Base-by-base conservation (phyloP, 1,140 invertebrate genomes). In the Drosophila lacertosa region DNA sequence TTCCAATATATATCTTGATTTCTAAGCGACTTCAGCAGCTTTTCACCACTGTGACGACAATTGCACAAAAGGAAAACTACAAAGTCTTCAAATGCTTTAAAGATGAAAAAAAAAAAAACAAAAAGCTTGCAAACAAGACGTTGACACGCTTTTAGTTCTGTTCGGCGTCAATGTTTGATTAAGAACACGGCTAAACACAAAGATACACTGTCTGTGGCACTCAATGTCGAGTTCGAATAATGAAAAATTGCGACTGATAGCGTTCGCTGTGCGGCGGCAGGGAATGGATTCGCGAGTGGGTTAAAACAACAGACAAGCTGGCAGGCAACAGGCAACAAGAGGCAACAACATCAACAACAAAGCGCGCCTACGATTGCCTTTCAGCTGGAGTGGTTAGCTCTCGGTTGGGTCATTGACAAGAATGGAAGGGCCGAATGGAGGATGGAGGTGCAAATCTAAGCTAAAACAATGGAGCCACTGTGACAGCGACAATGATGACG, bases 191-290 rank as follows among this genome's bases (percentile, higher is more conserved):
- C 16, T 42, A n/a, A n/a, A 11, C 44, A 29, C 24, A 29, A 6
- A 13, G 3, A 24, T 20, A 16, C 32, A 66, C 37, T 33, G 13
- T 62, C 47, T 24, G 33, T 7, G 37, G 20, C 66, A 29, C 37
- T 29, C 44, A 22, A 15, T 53, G 44, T 26, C 22, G 32, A 18
- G 35, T 53, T 64, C 54, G 58, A 69, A 72, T 83, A 83, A 84
- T 83, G 72, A 83, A 84, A 83, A 79, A 50, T 80, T 79, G 71
- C 67, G 45, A 84, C 66, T 82, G 70, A 74, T 66, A 81, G 69
- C 53, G 57, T 57, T 22, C 55, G 42, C 33, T 39, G 45, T 55
- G 15, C 11, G 29, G 16, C 13, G 24, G 24, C 24, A 6, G 4
- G 0, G 24, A 44, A 18, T n/a, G 48, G 20, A 45, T 39, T 39